These are phyloP conservation scores for Ceyx margarethae DNA, from an alignment of 2,113 vertebrate species.

Conservation along the genomic window DNA sequence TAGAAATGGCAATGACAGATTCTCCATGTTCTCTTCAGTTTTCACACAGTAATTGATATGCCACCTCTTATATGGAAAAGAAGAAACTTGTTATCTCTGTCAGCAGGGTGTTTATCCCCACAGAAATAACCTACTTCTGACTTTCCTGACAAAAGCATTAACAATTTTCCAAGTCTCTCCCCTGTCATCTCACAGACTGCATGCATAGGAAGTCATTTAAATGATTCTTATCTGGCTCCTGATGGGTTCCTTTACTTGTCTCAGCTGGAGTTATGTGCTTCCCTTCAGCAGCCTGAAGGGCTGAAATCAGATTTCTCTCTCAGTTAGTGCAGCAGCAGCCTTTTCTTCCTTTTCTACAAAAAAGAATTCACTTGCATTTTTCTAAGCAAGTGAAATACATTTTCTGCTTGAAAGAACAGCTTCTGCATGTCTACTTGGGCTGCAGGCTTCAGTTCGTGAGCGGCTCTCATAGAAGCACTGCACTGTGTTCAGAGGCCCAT, in stretches of 20 bases:
- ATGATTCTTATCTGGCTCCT: neutral
- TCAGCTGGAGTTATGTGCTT: neutral
- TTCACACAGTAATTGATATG: neutral
- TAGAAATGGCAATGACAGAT: neutral
- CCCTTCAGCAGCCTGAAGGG: neutral
- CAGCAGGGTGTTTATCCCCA: neutral
- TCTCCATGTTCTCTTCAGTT: neutral
- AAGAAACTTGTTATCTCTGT: neutral
- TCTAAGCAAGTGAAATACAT: neutral
- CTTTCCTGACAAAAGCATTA: neutral
- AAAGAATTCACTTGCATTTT: neutral
- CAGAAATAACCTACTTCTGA: neutral
- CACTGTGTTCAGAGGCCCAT: neutral
- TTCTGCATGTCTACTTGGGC: neutral
- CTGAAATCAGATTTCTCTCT: neutral
- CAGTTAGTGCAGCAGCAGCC: neutral
- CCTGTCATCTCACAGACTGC: neutral
- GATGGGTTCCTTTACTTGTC: neutral
- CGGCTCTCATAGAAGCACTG: neutral
- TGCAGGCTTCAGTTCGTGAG: neutral
- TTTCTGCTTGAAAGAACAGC: neutral
- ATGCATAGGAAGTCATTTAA: neutral
- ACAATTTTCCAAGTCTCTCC: neutral
- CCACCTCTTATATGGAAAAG: neutral
- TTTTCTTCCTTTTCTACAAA: neutral